Percentiles rank a stretch among this genome's conserved stretches.
Conservation (phyloP, 2,797 vertebrate genomes). For the Miichthys miiuy region DNA sequence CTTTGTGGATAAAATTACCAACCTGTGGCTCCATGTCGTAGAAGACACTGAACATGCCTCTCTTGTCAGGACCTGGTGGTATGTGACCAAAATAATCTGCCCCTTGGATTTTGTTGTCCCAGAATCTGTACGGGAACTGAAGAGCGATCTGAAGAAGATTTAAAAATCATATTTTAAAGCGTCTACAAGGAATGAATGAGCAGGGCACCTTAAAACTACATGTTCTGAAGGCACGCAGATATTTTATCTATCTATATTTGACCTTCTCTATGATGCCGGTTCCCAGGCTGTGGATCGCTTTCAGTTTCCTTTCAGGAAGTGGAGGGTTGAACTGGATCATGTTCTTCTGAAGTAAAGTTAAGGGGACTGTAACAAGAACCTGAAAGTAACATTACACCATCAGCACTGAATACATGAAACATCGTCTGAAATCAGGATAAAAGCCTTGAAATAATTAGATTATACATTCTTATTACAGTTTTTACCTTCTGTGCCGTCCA, state of each 20-base stretch:
- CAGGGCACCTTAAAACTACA: not conserved
- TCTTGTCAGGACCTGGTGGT: conserved; percentile 89
- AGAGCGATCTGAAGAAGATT: conserved; percentile 88
- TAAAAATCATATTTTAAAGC: not conserved
- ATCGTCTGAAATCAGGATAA: not conserved
- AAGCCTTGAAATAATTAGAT: not conserved
- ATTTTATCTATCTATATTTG: not conserved
- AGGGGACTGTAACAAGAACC: conserved; percentile 93
- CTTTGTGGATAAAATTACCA: not conserved
- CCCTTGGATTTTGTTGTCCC: conserved; percentile 96
- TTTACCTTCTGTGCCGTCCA: conserved; percentile 94
- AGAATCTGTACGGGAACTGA: conserved; percentile 96
- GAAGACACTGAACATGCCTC: conserved; percentile 96
- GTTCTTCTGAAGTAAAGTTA: conserved; percentile 95
- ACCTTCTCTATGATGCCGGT: conserved; percentile 98
- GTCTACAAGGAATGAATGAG: not conserved
- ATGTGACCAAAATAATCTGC: conserved; percentile 97
- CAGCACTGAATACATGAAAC: not conserved
- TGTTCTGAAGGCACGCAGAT: not conserved
- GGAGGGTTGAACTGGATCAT: conserved; percentile 91
- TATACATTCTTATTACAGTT: not conserved
- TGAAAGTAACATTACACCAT: conserved; percentile 64
- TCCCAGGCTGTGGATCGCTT: conserved; percentile 96
- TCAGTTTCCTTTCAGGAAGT: conserved; percentile 94
- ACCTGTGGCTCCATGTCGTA: conserved; percentile 98